Evolutionary conservation across 1,140 invertebrate species (phyloP), one percentile per base, ranked within the genome.

Genomic region (Cardiocondyla obscurior): DNA sequence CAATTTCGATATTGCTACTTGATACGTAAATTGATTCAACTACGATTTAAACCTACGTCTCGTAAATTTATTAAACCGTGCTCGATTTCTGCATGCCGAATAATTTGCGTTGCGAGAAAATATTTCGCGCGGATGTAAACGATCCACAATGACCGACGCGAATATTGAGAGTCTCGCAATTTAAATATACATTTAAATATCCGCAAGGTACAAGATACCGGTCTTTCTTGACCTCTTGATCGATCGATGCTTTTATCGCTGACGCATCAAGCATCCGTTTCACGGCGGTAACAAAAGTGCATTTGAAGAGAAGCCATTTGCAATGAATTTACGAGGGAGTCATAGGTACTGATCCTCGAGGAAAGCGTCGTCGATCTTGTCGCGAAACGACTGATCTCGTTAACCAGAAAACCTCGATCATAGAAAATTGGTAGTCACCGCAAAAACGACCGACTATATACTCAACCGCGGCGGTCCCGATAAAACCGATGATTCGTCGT

Each of bases 401-500:
- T 86, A 70, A 85, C 67, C 69, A 53, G 69, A 1, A n/a, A 85
- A 83, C 16, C 69, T 72, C 60, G 79, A 88, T 42, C 83, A 76
- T 69, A 46, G 73, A 44, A 77, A 85, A 60, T 58, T 81, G 55
- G 53, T 85, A 65, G n/a, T 83, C 51, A 74, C 46, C 55, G 55
- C 73, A 42, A 46, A 88, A 60, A 85, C 79, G 39, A 88, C 53
- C 22, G 53, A 49, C 19, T 85, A 85, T 53, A 57, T 42, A 16
- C 44, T 81, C 6, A 69, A 58, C 25, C 57, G 30, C 44, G 57
- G n/a, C 51, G 81, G 44, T 73, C 51, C 65, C 42, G 85, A 87
- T 83, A 74, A 86, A 87, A 87, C 85, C 81, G 36, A 87, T 62
- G 85, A 86, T 53, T 36, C 72, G 73, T 25, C 30, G 51, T 12